phyloP scores from a whole-genome alignment of 1,140 invertebrate species.

The Drosophila dunni region DNA sequence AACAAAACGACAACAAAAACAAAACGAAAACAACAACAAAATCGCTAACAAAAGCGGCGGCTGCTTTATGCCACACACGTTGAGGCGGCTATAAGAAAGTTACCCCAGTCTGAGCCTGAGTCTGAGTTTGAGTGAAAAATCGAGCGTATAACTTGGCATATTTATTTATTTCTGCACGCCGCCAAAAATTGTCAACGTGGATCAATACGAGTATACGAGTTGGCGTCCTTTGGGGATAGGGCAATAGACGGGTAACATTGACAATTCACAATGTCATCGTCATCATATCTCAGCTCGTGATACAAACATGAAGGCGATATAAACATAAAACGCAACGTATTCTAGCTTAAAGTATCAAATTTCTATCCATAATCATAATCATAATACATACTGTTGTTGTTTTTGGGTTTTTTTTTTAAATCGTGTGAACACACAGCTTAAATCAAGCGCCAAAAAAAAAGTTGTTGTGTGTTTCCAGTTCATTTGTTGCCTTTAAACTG shows the following conservation, averaged over 20 bases:
- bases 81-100: constrained; percentile 3
- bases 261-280: constrained; percentile 28
- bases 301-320: constrained; percentile 42
- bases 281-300: constrained; percentile 36
- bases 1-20: constrained; percentile 26
- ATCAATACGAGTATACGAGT: constrained; percentile 47
- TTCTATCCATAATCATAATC: constrained; percentile 68
- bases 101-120: constrained; percentile 9
- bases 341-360: constrained; percentile 76
- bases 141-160: constrained; percentile 48
- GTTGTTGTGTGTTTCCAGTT: constrained; percentile 61
- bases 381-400: constrained; percentile 46
- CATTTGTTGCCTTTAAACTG: constrained; percentile 38
- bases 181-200: constrained; percentile 72
- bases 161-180: constrained; percentile 65
- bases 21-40: constrained; percentile 31
- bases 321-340: constrained; percentile 62
- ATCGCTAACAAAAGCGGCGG: constrained; percentile 4
- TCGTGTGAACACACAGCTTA: constrained; percentile 37
- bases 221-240: too few relatives aligned
- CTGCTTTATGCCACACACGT: constrained; percentile 60
- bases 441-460: constrained; percentile 49
- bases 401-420: constrained; percentile 23
- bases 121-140: constrained; percentile 45
- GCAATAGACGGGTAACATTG: constrained; percentile 18